phyloP scores from a whole-genome alignment of 2,888 invertebrate species.

The Drosophila siamana region DNA sequence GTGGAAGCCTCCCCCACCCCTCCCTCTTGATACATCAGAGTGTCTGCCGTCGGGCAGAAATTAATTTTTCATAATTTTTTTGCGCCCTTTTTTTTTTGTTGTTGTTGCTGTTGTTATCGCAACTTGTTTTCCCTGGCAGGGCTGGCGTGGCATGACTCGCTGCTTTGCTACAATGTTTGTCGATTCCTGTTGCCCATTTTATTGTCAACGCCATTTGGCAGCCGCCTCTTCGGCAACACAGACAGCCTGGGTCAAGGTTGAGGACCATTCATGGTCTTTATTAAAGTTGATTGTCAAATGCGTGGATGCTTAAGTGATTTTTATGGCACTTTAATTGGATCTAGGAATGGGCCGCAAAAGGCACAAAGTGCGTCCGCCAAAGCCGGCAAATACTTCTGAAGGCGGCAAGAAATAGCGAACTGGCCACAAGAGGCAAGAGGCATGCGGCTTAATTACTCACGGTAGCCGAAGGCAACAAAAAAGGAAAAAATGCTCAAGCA shows the following conservation, averaged over 20 bases:
- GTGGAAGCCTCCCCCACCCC: neutral
- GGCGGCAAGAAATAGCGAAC: conserved; percentile 15
- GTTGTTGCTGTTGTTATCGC: conserved; percentile 70
- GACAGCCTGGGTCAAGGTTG: conserved; percentile 76
- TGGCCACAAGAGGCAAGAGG: conserved; percentile 52
- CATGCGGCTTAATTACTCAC: conserved; percentile 75
- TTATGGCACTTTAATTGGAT: conserved; percentile 77
- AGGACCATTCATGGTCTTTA: conserved; percentile 61
- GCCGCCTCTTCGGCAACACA: too few species aligned
- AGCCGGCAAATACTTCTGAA: conserved; percentile 39
- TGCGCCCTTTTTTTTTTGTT: conserved; percentile 67
- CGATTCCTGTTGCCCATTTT: conserved; percentile 61
- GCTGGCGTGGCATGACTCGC: conserved; percentile 16
- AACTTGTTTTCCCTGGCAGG: conserved; percentile 67
- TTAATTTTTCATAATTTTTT: conserved; percentile 82
- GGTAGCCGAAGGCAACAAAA: conserved; percentile 45
- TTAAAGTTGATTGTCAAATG: conserved; percentile 81
- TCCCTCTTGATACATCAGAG: conserved; percentile 14
- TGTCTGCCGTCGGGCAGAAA: conserved; percentile 76
- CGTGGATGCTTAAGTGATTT: conserved; percentile 75
- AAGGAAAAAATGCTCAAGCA: neutral
- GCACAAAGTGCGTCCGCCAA: conserved; percentile 12
- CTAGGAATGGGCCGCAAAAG: conserved; percentile 40
- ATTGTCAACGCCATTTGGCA: conserved; percentile 50
- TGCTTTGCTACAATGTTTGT: conserved; percentile 51